phyloP scores from a whole-genome alignment of 1,140 invertebrate genomes.

The Drosophila eugracilis region DNA sequence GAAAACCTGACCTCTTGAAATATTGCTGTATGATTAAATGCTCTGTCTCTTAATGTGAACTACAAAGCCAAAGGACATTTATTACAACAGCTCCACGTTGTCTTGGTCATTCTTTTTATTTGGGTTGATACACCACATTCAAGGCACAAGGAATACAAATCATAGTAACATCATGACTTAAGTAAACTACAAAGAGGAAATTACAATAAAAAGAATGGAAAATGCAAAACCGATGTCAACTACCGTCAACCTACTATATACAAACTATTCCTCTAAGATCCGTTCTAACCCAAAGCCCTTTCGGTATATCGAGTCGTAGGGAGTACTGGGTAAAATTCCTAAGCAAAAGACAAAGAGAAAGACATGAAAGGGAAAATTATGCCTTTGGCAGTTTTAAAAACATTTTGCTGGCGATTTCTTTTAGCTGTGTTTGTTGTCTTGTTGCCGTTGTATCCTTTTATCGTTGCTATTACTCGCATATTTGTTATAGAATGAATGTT shows the following conservation, averaged over 20 bases:
- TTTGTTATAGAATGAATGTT: constrained; percentile 67
- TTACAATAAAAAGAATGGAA: constrained; percentile 27
- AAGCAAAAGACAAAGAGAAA: constrained; percentile 50
- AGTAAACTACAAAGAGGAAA: constrained; percentile 28
- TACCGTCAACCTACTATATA: constrained; percentile 44
- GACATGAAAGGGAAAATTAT: constrained; percentile 58
- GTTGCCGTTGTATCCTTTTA: constrained; percentile 54
- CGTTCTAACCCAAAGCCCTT: constrained; percentile 15
- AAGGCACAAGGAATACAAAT: constrained; percentile 32
- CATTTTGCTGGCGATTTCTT: constrained; percentile 57
- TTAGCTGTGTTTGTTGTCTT: constrained; percentile 14
- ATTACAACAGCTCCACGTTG: neutral
- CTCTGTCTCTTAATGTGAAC: neutral
- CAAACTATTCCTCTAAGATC: constrained; percentile 3
- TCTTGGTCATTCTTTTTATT: neutral
- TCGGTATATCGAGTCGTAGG: constrained; percentile 41
- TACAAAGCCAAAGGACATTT: neutral
- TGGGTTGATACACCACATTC: neutral
- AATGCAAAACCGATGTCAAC: constrained; percentile 45
- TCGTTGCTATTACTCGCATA: constrained; percentile 76
- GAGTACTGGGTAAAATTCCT: constrained; percentile 48
- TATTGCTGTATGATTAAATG: neutral
- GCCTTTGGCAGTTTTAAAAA: constrained; percentile 55
- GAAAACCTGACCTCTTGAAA: too few species aligned
- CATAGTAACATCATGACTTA: constrained; percentile 25